Base-by-base conservation (phyloP, 2,888 invertebrate species). In the Catocala nupta region DNA sequence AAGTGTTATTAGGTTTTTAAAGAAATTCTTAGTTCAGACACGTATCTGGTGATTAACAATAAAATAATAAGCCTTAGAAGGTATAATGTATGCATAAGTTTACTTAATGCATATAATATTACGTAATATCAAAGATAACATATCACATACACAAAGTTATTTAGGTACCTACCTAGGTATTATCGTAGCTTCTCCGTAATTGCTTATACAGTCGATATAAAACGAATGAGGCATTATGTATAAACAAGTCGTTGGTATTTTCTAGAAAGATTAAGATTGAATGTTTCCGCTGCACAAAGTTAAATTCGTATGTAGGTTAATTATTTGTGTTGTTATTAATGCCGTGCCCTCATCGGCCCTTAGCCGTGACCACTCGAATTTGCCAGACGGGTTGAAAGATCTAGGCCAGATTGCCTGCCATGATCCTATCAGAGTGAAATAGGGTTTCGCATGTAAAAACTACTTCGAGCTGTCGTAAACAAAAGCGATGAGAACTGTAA, bases 341-440 rank as follows among this genome's bases (percentile, higher is more conserved):
- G 44, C n/a, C 70, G 60, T 63, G 59, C 42, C 55, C 55, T 55
- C 47, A 10, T 5, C 33, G 55, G 57, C 52, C 76, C 69, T 70
- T 66, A 70, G 61, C 63, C 70, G 56, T 65, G 68, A 67, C 61
- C 59, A 57, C 7, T 43, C 51, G 34, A 49, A 39, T 58, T 55
- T 57, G 50, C 12, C 34, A 61, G 60, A 43, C 44, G 47, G 59
- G 62, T 45, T 55, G 44, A 67, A 39, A 76, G 74, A 74, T 74
- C 61, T 73, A 58, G 74, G 73, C 4, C 77, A 74, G 74, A 76
- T 74, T 66, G 36, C 25, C 16, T 8, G 42, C 16, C n/a, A 36
- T 16, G 77, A 76, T 70, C 1, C 44, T 73, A 73, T 73, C 73
- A 56, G 12, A 12, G 51, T 69, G 43, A 67, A 57, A 57, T 64